Evolutionary conservation across 2,113 vertebrate species (phyloP).

Genomic region (Rhinopomastus cyanomelas): DNA sequence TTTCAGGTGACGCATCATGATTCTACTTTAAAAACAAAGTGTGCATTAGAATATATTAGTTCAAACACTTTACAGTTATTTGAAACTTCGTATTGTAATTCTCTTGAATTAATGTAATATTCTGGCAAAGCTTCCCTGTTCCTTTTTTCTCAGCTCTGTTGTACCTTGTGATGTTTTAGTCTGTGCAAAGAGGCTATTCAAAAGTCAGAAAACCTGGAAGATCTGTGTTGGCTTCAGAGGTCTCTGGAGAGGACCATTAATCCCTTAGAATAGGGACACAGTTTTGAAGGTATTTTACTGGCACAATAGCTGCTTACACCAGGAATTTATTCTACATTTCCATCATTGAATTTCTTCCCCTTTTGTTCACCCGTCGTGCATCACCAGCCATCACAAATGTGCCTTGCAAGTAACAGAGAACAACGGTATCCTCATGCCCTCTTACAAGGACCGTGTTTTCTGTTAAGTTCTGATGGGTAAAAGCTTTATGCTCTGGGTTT

Average conservation of each 20-base stretch:
- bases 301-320: not conserved
- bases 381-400: not conserved
- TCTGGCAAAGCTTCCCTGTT: not conserved
- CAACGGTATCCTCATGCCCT: not conserved
- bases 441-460: not conserved
- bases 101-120: constrained; percentile 1
- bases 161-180: not conserved
- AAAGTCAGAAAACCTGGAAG: constrained; percentile 5
- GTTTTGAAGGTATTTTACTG: constrained; percentile 16
- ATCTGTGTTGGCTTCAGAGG: constrained; percentile 10
- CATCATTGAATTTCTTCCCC: not conserved
- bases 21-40: constrained; percentile 15
- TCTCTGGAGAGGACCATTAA: constrained; percentile 3
- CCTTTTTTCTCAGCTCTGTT: constrained; percentile 15
- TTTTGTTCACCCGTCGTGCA: constrained; percentile 1
- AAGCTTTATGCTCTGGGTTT: not conserved
- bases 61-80: constrained; percentile 12
- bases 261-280: not conserved
- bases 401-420: constrained; percentile 3
- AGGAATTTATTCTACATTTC: constrained; percentile 24
- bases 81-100: constrained; percentile 12
- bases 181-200: constrained; percentile 18
- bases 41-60: not conserved
- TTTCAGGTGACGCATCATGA: constrained; percentile 2
- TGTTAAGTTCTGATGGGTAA: not conserved